These are phyloP conservation scores for Gadus chalcogrammus DNA, from an alignment of 2,113 vertebrate genomes.

Conservation along the genomic window DNA sequence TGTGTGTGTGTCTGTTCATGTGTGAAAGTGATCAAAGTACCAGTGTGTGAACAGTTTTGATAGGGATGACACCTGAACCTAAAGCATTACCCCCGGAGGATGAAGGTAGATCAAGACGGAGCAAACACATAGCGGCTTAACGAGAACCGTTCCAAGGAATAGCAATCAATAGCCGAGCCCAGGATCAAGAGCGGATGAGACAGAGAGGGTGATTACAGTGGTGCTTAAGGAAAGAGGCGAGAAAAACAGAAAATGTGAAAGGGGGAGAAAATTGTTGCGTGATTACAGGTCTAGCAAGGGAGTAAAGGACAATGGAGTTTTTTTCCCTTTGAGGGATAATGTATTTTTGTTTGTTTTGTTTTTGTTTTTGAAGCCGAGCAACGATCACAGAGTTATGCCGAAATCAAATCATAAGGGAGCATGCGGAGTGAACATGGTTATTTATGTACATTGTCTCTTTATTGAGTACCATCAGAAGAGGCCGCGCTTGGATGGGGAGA, in stretches of 20 bases:
- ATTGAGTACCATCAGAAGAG: too few species aligned
- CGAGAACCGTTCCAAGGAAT: slow-evolving; percentile 54
- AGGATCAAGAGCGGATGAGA: slow-evolving; percentile 24
- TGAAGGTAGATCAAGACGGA: slow-evolving; percentile 65
- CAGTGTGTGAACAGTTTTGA: slow-evolving; percentile 52
- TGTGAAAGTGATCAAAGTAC: slow-evolving; percentile 59
- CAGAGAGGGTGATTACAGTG: slow-evolving; percentile 23
- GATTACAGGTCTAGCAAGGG: background rate
- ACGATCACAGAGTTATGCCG: background rate
- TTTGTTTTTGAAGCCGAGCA: background rate
- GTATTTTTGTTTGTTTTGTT: background rate
- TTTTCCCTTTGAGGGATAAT: slow-evolving; percentile 13
- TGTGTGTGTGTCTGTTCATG: background rate
- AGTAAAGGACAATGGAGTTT: slow-evolving; percentile 2
- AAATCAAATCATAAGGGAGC: background rate
- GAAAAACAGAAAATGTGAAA: slow-evolving; percentile 13
- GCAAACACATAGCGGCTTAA: slow-evolving; percentile 44
- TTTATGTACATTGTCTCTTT: too few species aligned
- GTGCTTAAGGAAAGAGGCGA: slow-evolving; percentile 48
- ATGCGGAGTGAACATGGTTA: too few species aligned
- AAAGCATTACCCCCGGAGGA: slow-evolving; percentile 48
- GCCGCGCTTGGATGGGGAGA: too few species aligned
- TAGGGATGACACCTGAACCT: slow-evolving; percentile 58
- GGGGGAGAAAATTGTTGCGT: slow-evolving; percentile 17
- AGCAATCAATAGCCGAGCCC: slow-evolving; percentile 46